A percentile compares a stretch with the other conserved stretches of the same genome.
Conservation (phyloP, 2,113 vertebrate species). For the Dipodomys merriami region DNA sequence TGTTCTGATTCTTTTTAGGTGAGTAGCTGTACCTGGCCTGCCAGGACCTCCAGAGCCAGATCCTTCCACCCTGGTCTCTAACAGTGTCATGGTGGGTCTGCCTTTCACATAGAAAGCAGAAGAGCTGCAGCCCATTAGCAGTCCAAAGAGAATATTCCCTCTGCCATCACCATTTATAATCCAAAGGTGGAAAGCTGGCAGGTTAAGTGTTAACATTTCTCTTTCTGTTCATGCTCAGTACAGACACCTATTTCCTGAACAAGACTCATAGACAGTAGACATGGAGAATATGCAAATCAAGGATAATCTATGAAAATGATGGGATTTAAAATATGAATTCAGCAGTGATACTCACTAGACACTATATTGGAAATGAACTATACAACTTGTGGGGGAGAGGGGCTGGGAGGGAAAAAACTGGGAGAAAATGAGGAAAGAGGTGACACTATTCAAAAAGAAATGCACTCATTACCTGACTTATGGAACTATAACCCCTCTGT, state of each 20-base stretch:
- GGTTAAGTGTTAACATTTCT: neutral
- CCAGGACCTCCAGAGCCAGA: neutral
- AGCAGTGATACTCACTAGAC: too few species aligned
- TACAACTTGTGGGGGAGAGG: too few species aligned
- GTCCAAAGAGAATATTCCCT: neutral
- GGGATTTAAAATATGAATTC: neutral
- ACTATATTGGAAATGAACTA: too few species aligned
- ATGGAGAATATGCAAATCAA: slow-evolving; percentile 17
- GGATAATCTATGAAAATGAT: neutral
- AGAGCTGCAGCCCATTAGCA: neutral
- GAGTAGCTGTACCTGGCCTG: neutral
- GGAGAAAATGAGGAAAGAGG: too few species aligned
- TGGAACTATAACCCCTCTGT: too few species aligned
- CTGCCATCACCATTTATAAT: neutral
- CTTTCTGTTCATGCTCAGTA: neutral
- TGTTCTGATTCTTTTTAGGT: neutral
- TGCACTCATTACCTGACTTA: too few species aligned
- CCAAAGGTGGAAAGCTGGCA: neutral
- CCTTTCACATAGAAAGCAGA: neutral
- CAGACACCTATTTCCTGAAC: slow-evolving; percentile 11
- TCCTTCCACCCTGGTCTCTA: neutral
- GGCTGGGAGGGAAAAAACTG: too few species aligned
- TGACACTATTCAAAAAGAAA: neutral
- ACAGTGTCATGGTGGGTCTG: neutral
- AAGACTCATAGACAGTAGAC: neutral